A percentile compares a stretch with the other conserved stretches of the same genome.
phyloP scores from a whole-genome alignment of 2,797 vertebrate species.

The Lithobates pipiens region DNA sequence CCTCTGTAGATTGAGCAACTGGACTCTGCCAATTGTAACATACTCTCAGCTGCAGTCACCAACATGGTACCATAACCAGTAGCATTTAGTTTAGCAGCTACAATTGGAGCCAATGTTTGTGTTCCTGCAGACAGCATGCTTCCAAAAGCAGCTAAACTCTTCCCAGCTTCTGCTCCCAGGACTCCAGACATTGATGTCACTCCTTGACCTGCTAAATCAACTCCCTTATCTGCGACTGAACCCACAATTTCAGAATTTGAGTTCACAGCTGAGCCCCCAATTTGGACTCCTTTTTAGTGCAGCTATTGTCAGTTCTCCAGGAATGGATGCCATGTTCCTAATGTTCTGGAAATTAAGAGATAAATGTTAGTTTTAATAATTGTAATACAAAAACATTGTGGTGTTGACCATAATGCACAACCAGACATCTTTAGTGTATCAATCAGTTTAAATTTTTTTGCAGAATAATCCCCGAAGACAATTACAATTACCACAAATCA shows the following conservation, averaged over 20 bases:
- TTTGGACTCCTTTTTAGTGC: constrained; percentile 37
- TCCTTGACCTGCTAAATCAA: constrained; percentile 40
- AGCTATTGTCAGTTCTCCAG: constrained; percentile 20
- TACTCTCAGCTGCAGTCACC: constrained; percentile 11
- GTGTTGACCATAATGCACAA: neutral
- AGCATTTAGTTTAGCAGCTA: constrained; percentile 25
- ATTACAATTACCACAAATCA: too few species aligned
- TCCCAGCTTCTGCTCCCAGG: constrained; percentile 42
- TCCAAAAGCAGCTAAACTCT: constrained; percentile 49
- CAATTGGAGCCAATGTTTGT: constrained; percentile 29
- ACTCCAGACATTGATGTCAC: constrained; percentile 21
- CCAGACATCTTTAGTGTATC: neutral
- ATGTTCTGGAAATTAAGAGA: constrained; percentile 21
- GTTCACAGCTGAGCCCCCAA: neutral
- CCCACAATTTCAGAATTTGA: constrained; percentile 32
- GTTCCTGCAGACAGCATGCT: constrained; percentile 45
- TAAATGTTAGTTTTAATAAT: neutral
- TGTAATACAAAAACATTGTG: neutral
- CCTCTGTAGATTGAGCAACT: constrained; percentile 1
- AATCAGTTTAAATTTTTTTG: too few species aligned
- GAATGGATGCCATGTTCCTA: neutral
- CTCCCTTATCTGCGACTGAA: constrained; percentile 34
- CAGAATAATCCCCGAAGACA: too few species aligned
- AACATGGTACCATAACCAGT: constrained; percentile 30
- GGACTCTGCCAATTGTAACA: constrained; percentile 24